These are phyloP conservation scores for Aurelia coerulea DNA, from an alignment of 30 jellyfish, hydroid and myxozoan genomes.

Conservation along the genomic window DNA sequence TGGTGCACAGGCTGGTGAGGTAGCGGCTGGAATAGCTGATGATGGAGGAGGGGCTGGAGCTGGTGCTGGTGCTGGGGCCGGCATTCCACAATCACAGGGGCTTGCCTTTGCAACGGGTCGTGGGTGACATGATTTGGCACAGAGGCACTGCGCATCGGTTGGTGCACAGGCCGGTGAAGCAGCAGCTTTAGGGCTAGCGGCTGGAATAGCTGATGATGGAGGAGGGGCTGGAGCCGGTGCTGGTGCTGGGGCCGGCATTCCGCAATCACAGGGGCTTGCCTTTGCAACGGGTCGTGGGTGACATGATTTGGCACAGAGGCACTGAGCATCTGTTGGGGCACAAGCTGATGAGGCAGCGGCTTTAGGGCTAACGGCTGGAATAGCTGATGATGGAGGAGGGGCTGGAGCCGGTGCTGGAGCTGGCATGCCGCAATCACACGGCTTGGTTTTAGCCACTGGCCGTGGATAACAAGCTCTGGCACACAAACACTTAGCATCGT, in stretches of 20 bases:
- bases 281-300: conserved; percentile 71
- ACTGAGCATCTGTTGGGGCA: conserved; percentile 45
- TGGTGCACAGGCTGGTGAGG: conserved; percentile 11
- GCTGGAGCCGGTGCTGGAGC: conserved; percentile 34
- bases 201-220: conserved; percentile 1
- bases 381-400: conserved; percentile 9
- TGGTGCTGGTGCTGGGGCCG: conserved; percentile 69
- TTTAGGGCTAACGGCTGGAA: not conserved
- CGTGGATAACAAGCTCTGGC: conserved; percentile 66
- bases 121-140: conserved; percentile 73
- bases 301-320: conserved; percentile 76
- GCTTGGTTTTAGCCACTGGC: conserved; percentile 62
- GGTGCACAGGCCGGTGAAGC: not conserved
- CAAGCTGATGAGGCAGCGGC: conserved; percentile 28
- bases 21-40: not conserved
- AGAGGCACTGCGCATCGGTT: conserved; percentile 70
- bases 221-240: conserved; percentile 72
- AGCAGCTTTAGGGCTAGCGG: conserved; percentile 1
- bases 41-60: conserved; percentile 60
- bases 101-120: conserved; percentile 62
- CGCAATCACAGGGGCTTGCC: conserved; percentile 62
- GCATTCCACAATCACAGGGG: conserved; percentile 67
- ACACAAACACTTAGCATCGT: conserved; percentile 77
- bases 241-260: conserved; percentile 62
- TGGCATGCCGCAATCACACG: conserved; percentile 87